Base-by-base conservation (phyloP, 1,140 invertebrate genomes). In the Trypoxylus dichotomus region DNA sequence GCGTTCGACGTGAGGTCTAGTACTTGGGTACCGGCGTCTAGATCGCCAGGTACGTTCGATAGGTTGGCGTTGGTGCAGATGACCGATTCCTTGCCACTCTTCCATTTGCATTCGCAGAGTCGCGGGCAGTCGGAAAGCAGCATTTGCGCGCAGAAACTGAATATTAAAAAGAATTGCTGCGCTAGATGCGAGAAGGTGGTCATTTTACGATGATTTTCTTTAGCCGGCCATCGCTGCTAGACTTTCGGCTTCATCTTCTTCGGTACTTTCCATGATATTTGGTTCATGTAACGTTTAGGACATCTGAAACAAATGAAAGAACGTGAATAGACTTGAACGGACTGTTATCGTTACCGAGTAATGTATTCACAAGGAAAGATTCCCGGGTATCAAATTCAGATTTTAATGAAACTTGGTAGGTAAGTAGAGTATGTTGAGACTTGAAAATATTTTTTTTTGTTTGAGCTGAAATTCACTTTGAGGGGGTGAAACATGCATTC, bases 81-180 rank as follows among this genome's bases (percentile, higher is more conserved):
- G 58, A 93, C 94, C 32, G 93, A 93, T 86, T 94, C 93, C 86
- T 95, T 95, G 79, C 94, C 94, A 83, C 91, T 92, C 84, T 94
- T 93, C 94, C 94, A 95, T 85, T 94, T 94, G 87, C 94, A 95
- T 85, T 94, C 92, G 87, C 94, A 95, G 79, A 91, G 88, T 71
- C 88, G 88, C 29, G 92, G 92, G 84, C 93, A 94, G 80, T 90
- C 89, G 81, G 88, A 89, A 79, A 88, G 86, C 21, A 82, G 32
- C 41, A 79, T 80, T 75, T 83, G 82, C 11, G 78, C 76, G 60
- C 75, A 82, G 74, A 83, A 84, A 74, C 80, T 76, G 24, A 83
- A 47, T 10, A 85, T 54, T 11, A 86, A 19, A 37, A 81, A 63
- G 79, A 82, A 75, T 27, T 76, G 43, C 37, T 76, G 77, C 10